These are phyloP conservation scores for Octopus bimaculoides DNA, from an alignment of 1,140 invertebrate species.

Conservation along the genomic window DNA sequence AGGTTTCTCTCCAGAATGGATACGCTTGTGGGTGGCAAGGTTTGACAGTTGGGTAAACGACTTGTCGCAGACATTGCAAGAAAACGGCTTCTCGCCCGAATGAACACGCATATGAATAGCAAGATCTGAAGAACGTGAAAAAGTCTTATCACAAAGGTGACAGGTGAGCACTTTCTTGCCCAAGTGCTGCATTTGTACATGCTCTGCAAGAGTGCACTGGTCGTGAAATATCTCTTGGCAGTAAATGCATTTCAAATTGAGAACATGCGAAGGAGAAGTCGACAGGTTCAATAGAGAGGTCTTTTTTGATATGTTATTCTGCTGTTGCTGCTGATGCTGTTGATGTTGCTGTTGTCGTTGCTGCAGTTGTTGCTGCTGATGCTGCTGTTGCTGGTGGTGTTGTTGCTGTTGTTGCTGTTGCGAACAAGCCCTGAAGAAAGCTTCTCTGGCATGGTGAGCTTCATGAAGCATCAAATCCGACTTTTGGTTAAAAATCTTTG, in stretches of 20 bases:
- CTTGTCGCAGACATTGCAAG: constrained; percentile 24
- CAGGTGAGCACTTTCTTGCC: constrained; percentile 63
- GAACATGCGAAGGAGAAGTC: not conserved
- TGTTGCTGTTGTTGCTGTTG: not conserved
- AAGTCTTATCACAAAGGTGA: constrained; percentile 78
- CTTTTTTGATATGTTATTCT: constrained; percentile 1
- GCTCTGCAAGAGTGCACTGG: not conserved
- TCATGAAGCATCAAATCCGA: constrained; percentile 2
- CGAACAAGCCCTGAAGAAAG: constrained; percentile 1
- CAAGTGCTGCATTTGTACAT: not conserved
- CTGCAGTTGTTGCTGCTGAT: not conserved
- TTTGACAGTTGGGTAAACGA: constrained; percentile 44
- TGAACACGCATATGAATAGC: constrained; percentile 82
- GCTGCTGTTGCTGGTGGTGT: not conserved
- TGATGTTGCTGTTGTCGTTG: not conserved
- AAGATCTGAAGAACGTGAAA: constrained; percentile 82
- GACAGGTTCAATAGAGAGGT: not conserved
- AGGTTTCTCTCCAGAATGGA: constrained; percentile 83
- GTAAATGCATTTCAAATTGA: not conserved
- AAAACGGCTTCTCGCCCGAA: constrained; percentile 16
- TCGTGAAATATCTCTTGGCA: constrained; percentile 1
- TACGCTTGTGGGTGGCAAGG: constrained; percentile 17
- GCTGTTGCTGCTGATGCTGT: not conserved
- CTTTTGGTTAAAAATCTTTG: not conserved
- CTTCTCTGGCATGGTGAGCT: not conserved